A percentile compares a stretch with the other conserved stretches of the same genome.
These are phyloP conservation scores for Thera britannica DNA, from an alignment of 2,888 invertebrate genomes.

Conservation along the genomic window DNA sequence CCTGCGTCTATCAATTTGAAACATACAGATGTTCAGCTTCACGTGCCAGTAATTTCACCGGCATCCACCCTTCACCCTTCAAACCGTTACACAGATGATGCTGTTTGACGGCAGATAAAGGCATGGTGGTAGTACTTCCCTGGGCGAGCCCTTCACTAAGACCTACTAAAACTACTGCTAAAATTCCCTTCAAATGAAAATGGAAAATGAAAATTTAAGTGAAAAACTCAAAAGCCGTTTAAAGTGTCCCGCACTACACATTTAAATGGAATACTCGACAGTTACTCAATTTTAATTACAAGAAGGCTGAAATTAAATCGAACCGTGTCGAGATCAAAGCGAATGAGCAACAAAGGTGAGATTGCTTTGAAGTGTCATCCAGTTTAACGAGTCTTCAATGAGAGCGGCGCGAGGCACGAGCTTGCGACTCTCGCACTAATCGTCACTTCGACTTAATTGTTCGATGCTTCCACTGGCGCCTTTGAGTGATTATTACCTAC, in stretches of 20 bases:
- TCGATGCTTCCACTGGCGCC: slow-evolving; percentile 42
- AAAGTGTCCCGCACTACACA: slow-evolving; percentile 40
- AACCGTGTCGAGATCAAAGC: slow-evolving; percentile 71
- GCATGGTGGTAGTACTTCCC: too few species aligned
- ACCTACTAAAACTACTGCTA: too few species aligned
- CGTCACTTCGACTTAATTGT: slow-evolving; percentile 58
- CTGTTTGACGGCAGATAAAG: too few species aligned
- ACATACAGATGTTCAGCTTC: too few species aligned
- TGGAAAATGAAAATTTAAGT: neutral
- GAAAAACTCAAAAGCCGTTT: slow-evolving; percentile 3
- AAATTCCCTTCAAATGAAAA: too few species aligned
- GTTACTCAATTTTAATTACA: slow-evolving; percentile 69
- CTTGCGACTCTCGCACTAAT: slow-evolving; percentile 57
- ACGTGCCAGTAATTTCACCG: too few species aligned
- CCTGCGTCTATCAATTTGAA: too few species aligned
- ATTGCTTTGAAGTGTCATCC: slow-evolving; percentile 68
- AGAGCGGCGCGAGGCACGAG: slow-evolving; percentile 23
- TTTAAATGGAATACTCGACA: slow-evolving; percentile 52
- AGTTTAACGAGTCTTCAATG: slow-evolving; percentile 53
- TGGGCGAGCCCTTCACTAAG: too few species aligned
- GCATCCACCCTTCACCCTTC: too few species aligned
- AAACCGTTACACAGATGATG: too few species aligned
- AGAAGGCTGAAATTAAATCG: slow-evolving; percentile 65
- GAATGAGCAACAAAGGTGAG: slow-evolving; percentile 64
- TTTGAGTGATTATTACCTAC: slow-evolving; percentile 38